phyloP scores from a whole-genome alignment of 2,888 invertebrate species.

The Drosophila macrospina region DNA sequence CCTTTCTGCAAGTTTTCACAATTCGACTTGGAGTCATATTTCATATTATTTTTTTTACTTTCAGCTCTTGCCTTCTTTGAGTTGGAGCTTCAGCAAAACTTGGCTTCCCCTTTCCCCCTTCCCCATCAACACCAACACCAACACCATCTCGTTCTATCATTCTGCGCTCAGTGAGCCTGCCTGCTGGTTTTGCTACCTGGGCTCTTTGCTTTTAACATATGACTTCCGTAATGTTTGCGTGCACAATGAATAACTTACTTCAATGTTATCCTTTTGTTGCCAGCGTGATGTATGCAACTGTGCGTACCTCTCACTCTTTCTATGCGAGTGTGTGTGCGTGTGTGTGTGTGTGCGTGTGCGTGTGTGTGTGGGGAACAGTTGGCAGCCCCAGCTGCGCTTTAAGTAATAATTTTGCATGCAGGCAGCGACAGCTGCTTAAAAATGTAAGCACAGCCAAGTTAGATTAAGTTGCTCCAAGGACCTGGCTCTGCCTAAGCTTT shows the following conservation, averaged over 20 bases:
- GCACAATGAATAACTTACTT: slow-evolving; percentile 82
- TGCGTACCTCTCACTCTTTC: slow-evolving; percentile 33
- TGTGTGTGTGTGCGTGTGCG: neutral
- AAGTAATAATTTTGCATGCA: slow-evolving; percentile 80
- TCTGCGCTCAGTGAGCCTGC: slow-evolving; percentile 14
- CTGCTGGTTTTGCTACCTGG: slow-evolving; percentile 65
- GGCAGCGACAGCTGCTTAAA: slow-evolving; percentile 77
- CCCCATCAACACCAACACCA: neutral
- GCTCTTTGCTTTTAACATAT: slow-evolving; percentile 77
- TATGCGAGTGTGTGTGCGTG: neutral
- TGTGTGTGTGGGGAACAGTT: slow-evolving; percentile 7
- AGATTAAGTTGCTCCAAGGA: slow-evolving; percentile 55
- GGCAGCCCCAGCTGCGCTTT: slow-evolving; percentile 74
- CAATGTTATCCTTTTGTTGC: slow-evolving; percentile 80
- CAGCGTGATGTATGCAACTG: slow-evolving; percentile 60
- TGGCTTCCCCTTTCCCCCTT: slow-evolving; percentile 37
- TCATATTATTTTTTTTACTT: slow-evolving; percentile 57
- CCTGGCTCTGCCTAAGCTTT: slow-evolving; percentile 16
- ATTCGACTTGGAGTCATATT: slow-evolving; percentile 82
- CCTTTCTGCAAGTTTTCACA: slow-evolving; percentile 82
- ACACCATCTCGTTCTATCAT: neutral
- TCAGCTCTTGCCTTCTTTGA: slow-evolving; percentile 9
- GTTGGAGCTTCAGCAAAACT: slow-evolving; percentile 53
- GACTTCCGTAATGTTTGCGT: slow-evolving; percentile 82
- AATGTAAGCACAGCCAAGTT: slow-evolving; percentile 67